Evolutionary conservation across 2,797 vertebrate genomes (phyloP).

Genomic region (Danio kyathit): DNA sequence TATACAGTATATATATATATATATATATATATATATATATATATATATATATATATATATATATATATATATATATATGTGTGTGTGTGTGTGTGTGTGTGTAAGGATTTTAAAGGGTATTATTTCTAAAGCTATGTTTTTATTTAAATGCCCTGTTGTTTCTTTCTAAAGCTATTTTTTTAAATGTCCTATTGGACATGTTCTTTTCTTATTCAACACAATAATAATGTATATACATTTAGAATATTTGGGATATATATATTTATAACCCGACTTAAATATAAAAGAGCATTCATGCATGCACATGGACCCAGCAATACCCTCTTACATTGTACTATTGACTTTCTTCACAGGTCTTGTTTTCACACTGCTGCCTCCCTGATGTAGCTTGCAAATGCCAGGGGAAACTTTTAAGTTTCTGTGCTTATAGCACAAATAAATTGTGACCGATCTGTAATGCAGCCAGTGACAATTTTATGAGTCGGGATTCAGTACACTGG

Average conservation of each 20-base stretch:
- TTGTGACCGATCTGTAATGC: slow-evolving; percentile 56
- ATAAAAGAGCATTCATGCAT: not conserved
- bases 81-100: too few species aligned
- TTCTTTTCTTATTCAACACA: too few species aligned
- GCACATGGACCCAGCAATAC: not conserved
- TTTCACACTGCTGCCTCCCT: slow-evolving; percentile 58
- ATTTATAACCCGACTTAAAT: not conserved
- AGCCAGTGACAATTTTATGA: slow-evolving; percentile 75
- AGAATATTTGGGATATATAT: too few species aligned
- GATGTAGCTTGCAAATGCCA: slow-evolving; percentile 69
- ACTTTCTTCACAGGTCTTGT: slow-evolving; percentile 43
- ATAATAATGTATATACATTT: not conserved
- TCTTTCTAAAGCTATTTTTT: too few species aligned
- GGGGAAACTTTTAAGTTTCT: slow-evolving; percentile 62
- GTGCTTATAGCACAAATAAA: slow-evolving; percentile 59
- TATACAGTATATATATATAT: too few species aligned
- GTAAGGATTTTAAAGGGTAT: too few species aligned
- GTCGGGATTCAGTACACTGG: slow-evolving; percentile 65
- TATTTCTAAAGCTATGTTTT: too few species aligned
- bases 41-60: too few species aligned
- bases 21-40: too few species aligned
- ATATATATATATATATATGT: too few species aligned
- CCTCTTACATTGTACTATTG: not conserved
- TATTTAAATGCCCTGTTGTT: too few species aligned
- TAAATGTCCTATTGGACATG: too few species aligned